Conservation (phyloP, 2,888 invertebrate genomes). For the Rotaria sp. region DNA sequence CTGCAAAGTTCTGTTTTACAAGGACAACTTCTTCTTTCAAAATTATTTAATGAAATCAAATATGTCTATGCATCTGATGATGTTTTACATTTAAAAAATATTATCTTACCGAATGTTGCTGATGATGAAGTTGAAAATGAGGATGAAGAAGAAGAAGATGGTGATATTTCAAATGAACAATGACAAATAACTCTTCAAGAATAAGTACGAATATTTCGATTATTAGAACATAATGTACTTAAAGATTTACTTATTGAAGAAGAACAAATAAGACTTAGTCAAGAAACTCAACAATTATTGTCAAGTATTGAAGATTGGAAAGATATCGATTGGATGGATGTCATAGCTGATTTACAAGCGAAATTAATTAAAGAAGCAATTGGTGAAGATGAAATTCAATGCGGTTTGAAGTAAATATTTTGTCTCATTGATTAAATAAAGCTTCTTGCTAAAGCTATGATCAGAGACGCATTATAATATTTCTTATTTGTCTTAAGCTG, state of each 20-base stretch:
- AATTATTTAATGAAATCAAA: background rate
- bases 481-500: too few relatives aligned
- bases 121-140: too few relatives aligned
- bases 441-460: background rate
- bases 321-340: conserved; percentile 16
- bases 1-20: background rate
- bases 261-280: too few relatives aligned
- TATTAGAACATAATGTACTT: too few relatives aligned
- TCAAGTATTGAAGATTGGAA: background rate
- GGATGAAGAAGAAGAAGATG: too few relatives aligned
- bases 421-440: background rate
- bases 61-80: rapidly evolving
- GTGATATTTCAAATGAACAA: too few relatives aligned
- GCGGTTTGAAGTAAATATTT: background rate
- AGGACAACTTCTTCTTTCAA: background rate
- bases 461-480: too few relatives aligned
- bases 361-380: background rate
- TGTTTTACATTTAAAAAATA: background rate
- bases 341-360: background rate
- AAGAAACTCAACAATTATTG: too few relatives aligned
- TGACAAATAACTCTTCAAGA: too few relatives aligned
- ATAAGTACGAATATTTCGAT: too few relatives aligned
- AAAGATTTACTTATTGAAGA: too few relatives aligned
- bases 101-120: background rate
- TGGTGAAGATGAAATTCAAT: background rate